These are phyloP conservation scores for Hippocampus kuda DNA, from an alignment of 2,797 vertebrate genomes.

Conservation along the genomic window DNA sequence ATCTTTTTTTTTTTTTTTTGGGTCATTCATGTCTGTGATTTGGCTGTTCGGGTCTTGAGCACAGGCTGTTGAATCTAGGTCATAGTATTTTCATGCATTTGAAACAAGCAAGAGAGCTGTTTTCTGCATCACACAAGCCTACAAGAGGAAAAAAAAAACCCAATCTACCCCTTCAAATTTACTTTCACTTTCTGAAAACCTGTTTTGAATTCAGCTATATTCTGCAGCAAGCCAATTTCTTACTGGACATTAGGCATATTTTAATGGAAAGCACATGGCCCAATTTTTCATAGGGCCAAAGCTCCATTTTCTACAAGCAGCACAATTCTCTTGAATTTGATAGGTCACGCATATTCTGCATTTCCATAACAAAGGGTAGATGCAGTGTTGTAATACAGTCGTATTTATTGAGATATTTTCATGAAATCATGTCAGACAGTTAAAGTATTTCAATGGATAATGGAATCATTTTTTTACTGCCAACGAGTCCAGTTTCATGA, in stretches of 20 bases:
- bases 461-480: background rate
- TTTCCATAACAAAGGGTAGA: no score
- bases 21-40: background rate
- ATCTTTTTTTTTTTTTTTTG: background rate
- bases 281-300: background rate
- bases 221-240: background rate
- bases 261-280: background rate
- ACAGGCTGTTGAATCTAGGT: background rate
- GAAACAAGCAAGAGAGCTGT: conserved; percentile 1
- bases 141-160: background rate
- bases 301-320: background rate
- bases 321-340: background rate
- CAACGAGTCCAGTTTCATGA: background rate
- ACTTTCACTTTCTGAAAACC: background rate
- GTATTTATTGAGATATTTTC: background rate
- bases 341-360: background rate
- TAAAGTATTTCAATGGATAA: background rate
- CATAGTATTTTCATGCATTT: conserved; percentile 4
- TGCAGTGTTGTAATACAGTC: no score
- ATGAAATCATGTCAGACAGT: background rate
- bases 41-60: background rate
- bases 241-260: background rate
- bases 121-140: conserved; percentile 1
- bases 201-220: background rate
- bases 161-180: background rate